A percentile compares a stretch with the other conserved stretches of the same genome.
Conservation (phyloP, 2,797 vertebrate species). For the Neosalanx taihuensis region DNA sequence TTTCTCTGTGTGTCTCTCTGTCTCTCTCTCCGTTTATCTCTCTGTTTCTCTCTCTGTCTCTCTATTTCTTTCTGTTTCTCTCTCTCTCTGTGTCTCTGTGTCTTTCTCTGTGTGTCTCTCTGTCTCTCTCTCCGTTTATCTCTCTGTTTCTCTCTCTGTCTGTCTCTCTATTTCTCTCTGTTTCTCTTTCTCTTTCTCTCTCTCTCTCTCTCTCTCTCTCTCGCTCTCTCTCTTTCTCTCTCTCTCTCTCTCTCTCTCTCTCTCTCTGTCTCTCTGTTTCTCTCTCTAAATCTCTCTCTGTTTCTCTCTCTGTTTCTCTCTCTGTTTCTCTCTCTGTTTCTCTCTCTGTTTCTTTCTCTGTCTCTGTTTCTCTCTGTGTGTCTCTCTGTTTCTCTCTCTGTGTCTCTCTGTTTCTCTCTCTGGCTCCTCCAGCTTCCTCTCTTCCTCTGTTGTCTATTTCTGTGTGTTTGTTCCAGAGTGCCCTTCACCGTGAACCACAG, state of each 20-base stretch:
- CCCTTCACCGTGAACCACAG: neutral
- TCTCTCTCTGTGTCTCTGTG: neutral
- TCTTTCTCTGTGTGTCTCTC: neutral
- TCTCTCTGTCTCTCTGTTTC: too few relatives aligned
- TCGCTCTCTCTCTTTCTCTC: too few relatives aligned
- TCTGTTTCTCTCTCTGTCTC: neutral
- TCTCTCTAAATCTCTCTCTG: neutral
- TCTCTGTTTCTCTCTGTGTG: neutral
- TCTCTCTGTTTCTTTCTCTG: neutral
- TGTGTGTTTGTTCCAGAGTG: constrained; percentile 17
- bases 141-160: too few relatives aligned
- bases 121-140: too few relatives aligned
- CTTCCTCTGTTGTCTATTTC: constrained; percentile 13
- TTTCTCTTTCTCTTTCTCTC: too few relatives aligned
- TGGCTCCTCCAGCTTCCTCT: constrained; percentile 1
- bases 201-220: too few relatives aligned
- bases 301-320: neutral
- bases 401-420: neutral
- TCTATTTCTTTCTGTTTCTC: neutral
- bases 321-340: too few relatives aligned
- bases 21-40: neutral
- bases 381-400: neutral
- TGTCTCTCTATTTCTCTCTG: too few relatives aligned
- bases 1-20: neutral
- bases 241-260: neutral